Conservation (phyloP, 2,888 invertebrate species). For the Lasius platythorax region DNA sequence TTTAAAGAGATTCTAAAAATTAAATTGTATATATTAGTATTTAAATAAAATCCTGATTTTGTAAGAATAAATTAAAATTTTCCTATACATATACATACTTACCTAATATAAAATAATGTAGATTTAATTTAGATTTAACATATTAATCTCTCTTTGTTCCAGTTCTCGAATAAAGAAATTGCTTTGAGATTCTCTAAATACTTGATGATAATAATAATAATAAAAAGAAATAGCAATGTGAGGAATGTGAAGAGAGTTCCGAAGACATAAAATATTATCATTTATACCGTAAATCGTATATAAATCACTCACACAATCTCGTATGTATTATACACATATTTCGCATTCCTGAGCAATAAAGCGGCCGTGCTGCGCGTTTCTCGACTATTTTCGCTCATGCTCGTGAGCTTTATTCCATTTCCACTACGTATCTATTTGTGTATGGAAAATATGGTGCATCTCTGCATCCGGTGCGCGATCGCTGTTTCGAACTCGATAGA, state of each 20-base stretch:
- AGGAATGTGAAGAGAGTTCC: not conserved
- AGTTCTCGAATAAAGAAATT: not conserved
- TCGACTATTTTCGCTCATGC: slow-evolving; percentile 66
- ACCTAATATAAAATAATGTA: not conserved
- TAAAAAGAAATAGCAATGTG: not conserved
- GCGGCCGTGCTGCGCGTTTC: slow-evolving; percentile 19
- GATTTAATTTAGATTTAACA: not conserved
- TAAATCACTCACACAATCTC: not conserved
- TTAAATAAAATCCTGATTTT: not conserved
- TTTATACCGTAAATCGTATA: slow-evolving; percentile 9
- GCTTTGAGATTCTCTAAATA: not conserved
- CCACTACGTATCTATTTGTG: slow-evolving; percentile 14
- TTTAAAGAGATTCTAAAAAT: not conserved
- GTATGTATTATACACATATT: not conserved
- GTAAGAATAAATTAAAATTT: not conserved
- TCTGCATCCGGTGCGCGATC: slow-evolving; percentile 23
- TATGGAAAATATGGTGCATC: slow-evolving; percentile 30
- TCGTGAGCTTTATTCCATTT: slow-evolving; percentile 51
- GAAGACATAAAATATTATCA: slow-evolving; percentile 1
- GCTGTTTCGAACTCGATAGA: slow-evolving; percentile 23
- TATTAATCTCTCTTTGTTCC: not conserved
- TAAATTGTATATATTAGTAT: not conserved
- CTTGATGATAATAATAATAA: not conserved
- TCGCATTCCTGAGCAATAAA: not conserved
- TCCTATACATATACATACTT: not conserved